These are phyloP conservation scores for Oryzias celebensis DNA, from an alignment of 2,113 vertebrate species.

Conservation along the genomic window DNA sequence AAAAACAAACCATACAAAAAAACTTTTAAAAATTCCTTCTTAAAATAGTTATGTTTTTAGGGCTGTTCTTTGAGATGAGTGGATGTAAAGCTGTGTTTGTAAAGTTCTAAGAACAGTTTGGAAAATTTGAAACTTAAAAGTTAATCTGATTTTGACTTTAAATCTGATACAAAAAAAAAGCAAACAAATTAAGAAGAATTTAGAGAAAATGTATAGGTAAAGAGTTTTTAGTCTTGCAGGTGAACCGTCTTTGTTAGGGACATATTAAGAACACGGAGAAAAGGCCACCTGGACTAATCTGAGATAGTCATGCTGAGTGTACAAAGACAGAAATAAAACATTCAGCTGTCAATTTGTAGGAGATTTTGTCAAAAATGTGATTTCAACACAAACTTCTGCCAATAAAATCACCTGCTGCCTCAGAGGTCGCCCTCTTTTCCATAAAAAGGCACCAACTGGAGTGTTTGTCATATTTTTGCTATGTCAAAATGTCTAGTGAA, in stretches of 20 bases:
- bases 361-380: slow-evolving; percentile 14
- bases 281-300: not conserved
- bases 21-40: too few relatives aligned
- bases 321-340: slow-evolving; percentile 37
- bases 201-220: too few relatives aligned
- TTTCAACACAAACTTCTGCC: not conserved
- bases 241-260: not conserved
- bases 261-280: not conserved
- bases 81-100: too few relatives aligned
- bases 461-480: too few relatives aligned
- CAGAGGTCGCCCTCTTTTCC: too few relatives aligned
- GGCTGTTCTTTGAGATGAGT: too few relatives aligned
- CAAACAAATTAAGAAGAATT: not conserved
- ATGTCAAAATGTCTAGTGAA: too few relatives aligned
- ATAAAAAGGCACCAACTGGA: too few relatives aligned
- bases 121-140: too few relatives aligned
- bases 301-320: not conserved
- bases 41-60: too few relatives aligned
- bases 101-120: too few relatives aligned
- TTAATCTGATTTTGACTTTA: slow-evolving; percentile 10
- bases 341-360: slow-evolving; percentile 51
- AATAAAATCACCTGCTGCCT: not conserved
- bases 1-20: too few relatives aligned
- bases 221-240: not conserved
- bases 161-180: not conserved